Percentiles rank a stretch among this genome's conserved stretches.
phyloP scores from a whole-genome alignment of 1,140 invertebrate species.

The Papilio glaucus region DNA sequence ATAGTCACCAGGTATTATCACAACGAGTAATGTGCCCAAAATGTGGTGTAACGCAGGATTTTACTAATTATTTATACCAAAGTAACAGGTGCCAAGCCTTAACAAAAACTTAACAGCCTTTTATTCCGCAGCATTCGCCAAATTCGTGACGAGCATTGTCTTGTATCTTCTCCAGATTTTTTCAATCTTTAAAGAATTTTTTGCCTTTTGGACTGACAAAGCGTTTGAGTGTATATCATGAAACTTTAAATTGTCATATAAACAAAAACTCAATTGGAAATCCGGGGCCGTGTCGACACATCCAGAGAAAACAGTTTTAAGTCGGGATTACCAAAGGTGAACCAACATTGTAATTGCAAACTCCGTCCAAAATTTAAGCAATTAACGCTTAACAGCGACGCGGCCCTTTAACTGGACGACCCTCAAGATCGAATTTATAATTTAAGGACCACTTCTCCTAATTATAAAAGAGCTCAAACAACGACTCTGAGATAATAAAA shows the following conservation, averaged over 20 bases:
- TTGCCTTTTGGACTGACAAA: too few species aligned
- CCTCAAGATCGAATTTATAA: conserved; percentile 8
- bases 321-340: neutral
- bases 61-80: too few species aligned
- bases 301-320: neutral
- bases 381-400: neutral
- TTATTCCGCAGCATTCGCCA: too few species aligned
- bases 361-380: neutral
- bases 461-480: neutral
- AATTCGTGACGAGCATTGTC: too few species aligned
- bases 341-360: neutral
- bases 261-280: neutral
- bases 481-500: neutral
- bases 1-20: too few species aligned
- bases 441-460: conserved; percentile 15
- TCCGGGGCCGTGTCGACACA: neutral
- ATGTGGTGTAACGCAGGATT: too few species aligned
- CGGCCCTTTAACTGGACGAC: neutral
- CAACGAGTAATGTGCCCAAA: too few species aligned
- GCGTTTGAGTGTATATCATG: too few species aligned
- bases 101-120: too few species aligned
- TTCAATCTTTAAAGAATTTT: too few species aligned
- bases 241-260: neutral
- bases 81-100: too few species aligned
- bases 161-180: too few species aligned